Percentiles rank a stretch among this genome's conserved stretches.
phyloP scores from a whole-genome alignment of 2,888 invertebrate genomes.

The Monoplex corrugatus region DNA sequence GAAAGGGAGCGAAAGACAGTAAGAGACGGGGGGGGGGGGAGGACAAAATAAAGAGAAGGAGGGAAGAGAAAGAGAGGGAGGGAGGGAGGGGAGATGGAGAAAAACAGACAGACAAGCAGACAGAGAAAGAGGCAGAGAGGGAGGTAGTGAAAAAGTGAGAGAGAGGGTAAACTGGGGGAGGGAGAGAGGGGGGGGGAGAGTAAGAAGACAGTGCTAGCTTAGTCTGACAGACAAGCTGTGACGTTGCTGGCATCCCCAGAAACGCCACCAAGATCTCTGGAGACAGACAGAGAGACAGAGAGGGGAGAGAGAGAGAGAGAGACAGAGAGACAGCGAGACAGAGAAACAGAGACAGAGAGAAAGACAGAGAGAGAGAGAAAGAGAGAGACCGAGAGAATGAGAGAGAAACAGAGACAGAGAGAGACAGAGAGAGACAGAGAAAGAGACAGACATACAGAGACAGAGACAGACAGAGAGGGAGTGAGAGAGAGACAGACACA shows the following conservation, averaged over 20 bases:
- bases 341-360: not conserved
- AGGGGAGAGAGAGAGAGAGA: not conserved
- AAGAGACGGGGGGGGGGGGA: not conserved
- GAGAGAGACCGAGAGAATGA: not conserved
- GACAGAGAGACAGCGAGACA: not conserved
- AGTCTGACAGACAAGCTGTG: no score
- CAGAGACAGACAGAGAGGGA: not conserved
- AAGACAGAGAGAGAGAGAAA: not conserved
- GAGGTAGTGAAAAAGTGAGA: not conserved
- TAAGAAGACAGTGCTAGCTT: no score
- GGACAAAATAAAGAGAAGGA: not conserved
- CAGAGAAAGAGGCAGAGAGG: not conserved
- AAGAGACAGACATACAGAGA: not conserved
- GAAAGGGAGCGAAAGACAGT: not conserved
- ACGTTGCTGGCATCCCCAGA: no score
- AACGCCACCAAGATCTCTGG: no score
- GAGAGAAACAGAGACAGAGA: not conserved
- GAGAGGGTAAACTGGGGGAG: no score
- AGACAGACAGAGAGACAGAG: not conserved
- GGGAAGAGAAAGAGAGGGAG: not conserved
- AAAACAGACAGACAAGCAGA: not conserved
- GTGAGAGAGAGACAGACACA: not conserved
- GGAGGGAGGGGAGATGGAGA: not conserved
- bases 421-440: slow-evolving; percentile 12
- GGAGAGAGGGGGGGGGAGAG: not conserved